These are phyloP conservation scores for Triops longicaudatus DNA, from an alignment of 1,140 invertebrate genomes.

Conservation along the genomic window DNA sequence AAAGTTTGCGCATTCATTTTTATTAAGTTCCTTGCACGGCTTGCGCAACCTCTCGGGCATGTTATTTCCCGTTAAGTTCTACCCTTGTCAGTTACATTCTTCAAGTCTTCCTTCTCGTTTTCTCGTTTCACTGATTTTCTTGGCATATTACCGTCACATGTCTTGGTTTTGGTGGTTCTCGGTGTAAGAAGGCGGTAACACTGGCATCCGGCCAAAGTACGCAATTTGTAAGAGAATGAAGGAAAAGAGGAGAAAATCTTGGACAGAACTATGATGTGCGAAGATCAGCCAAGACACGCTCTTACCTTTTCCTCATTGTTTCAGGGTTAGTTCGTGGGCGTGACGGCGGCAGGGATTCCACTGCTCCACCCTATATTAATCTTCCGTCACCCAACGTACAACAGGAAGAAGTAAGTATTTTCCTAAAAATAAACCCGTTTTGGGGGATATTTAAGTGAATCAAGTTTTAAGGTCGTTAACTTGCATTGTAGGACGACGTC, in stretches of 20 bases:
- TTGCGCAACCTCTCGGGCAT: too few species aligned
- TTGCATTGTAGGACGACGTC: conserved; percentile 25
- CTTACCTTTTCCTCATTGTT: conserved; percentile 27
- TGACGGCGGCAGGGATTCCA: conserved; percentile 38
- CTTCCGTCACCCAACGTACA: conserved; percentile 44
- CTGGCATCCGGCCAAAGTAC: background rate
- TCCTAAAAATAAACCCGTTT: background rate
- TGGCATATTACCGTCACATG: background rate
- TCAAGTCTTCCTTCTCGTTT: background rate
- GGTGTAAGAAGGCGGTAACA: background rate
- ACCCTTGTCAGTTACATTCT: background rate
- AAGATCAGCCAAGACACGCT: background rate
- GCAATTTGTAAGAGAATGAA: background rate
- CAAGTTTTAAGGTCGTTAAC: too few species aligned
- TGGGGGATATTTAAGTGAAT: too few species aligned
- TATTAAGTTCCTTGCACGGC: too few species aligned
- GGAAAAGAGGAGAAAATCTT: background rate
- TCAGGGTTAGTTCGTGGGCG: conserved; percentile 38
- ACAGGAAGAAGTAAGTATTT: conserved; percentile 36
- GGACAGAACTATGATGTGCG: background rate
- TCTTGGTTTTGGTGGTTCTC: background rate
- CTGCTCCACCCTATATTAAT: conserved; percentile 41
- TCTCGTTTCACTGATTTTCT: background rate
- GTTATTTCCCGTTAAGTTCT: background rate
- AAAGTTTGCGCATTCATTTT: too few species aligned